These are phyloP conservation scores for Molossus molossus DNA, from an alignment of 2,797 vertebrate genomes.

Conservation along the genomic window DNA sequence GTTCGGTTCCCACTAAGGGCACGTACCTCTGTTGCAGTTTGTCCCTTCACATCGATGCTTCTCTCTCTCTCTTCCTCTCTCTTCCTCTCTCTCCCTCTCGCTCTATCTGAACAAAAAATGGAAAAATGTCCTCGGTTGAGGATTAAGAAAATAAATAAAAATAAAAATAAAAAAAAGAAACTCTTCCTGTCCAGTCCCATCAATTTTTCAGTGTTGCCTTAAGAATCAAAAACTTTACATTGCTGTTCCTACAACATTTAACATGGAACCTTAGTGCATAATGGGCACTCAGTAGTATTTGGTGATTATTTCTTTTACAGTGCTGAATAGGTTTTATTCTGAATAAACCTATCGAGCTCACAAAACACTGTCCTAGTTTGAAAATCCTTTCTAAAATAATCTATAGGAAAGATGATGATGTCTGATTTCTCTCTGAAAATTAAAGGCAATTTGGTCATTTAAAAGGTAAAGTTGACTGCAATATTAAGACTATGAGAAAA, in stretches of 20 bases:
- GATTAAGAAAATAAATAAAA: no score
- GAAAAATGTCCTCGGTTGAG: no score
- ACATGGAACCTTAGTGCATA: background rate
- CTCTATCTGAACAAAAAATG: no score
- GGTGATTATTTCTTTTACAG: slow-evolving; percentile 36
- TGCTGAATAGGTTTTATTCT: background rate
- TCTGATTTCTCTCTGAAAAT: slow-evolving; percentile 50
- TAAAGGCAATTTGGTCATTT: background rate
- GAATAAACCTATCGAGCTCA: background rate
- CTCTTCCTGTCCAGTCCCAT: background rate
- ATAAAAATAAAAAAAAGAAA: background rate
- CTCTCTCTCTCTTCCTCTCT: no score
- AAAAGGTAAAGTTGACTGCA: background rate
- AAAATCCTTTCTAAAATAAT: slow-evolving; percentile 37
- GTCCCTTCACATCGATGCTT: no score
- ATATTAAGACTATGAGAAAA: background rate
- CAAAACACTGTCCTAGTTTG: background rate
- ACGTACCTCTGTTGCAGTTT: no score
- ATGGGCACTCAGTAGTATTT: background rate
- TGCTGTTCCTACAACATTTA: background rate
- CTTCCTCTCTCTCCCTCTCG: no score
- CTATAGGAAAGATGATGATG: background rate
- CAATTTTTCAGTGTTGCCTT: background rate
- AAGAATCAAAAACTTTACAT: background rate
- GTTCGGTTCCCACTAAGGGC: no score